Base-by-base conservation (phyloP, 2,113 vertebrate genomes). In the Neogale vison region DNA sequence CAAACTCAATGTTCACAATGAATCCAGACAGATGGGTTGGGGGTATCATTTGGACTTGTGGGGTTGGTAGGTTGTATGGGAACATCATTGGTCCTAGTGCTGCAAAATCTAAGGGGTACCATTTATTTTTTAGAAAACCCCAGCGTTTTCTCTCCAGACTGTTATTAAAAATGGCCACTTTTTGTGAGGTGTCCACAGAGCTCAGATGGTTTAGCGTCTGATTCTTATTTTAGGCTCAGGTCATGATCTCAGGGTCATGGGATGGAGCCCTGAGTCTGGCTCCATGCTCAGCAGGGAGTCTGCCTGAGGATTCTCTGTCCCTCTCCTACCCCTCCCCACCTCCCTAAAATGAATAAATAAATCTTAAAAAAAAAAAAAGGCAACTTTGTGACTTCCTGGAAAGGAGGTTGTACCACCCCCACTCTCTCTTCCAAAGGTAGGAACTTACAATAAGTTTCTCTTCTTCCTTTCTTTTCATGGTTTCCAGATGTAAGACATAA, bases 1-100 rank as follows among this genome's bases (percentile, higher is more conserved):
- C 45, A 34, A 96, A 84, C 77, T 93, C 45, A 93, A 39, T 47
- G 24, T 87, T 77, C 82, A 45, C 67, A 95, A 65, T 31, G 81
- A 94, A 79, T 61, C 52, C 82, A 65, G 90, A 59, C 5, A 87
- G 82, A 45, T 13, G 80, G 7, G 50, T 29, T 61, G 59, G 50
- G 9, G 39, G 50, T 42, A 81, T 61, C 47, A 81, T 76, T 74
- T 55, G 36, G 45, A 67, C 45, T 45, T 57, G 15, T 20, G 21
- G 45, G 74, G 18, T n/a, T 42, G 55, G 52, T 90, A 65, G 79
- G 52, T 72, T 36, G 29, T 31, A 65, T 85, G 55, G 65, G 82
- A 87, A 74, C 7, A 47, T 42, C 39, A 84, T 69, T 92, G 92
- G 18, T 74, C 52, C 83, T 79, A 45, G 26, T 15, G n/a, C 34